Evolutionary conservation across 2,113 vertebrate species (phyloP).

Genomic region (Daubentonia madagascariensis): DNA sequence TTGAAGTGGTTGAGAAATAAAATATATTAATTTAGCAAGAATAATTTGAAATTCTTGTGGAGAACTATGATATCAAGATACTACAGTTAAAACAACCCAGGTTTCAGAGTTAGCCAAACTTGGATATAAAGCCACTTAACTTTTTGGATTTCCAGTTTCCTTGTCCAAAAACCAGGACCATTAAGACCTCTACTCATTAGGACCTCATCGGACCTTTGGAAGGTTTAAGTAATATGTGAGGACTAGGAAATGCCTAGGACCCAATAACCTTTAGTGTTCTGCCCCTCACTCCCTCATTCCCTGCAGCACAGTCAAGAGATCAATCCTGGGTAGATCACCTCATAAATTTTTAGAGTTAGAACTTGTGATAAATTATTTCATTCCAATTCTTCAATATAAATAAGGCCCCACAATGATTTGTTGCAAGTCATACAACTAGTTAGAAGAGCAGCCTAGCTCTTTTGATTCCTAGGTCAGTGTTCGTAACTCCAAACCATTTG

Average conservation of each 20-base stretch:
- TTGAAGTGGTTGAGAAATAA: not conserved
- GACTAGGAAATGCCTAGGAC: too few species aligned
- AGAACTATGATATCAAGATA: not conserved
- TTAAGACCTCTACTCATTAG: not conserved
- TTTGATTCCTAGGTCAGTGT: not conserved
- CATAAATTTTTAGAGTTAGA: not conserved
- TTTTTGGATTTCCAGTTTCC: not conserved
- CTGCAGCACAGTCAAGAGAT: not conserved
- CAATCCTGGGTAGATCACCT: not conserved
- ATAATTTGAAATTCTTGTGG: not conserved
- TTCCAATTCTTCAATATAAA: not conserved
- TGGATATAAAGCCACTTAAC: not conserved
- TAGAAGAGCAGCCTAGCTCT: not conserved
- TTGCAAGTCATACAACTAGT: not conserved
- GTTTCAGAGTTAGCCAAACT: not conserved
- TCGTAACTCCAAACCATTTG: not conserved
- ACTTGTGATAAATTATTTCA: not conserved
- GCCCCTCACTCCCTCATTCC: not conserved
- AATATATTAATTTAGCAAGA: not conserved
- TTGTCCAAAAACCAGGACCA: not conserved
- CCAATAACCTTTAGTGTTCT: not conserved
- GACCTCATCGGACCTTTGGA: not conserved
- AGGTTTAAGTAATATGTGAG: not conserved
- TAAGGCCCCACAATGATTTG: not conserved
- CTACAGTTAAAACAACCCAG: not conserved